Percentiles rank a stretch among this genome's conserved stretches.
phyloP scores from a whole-genome alignment of 2,797 vertebrate genomes.

The Peromyscus melanophrys region DNA sequence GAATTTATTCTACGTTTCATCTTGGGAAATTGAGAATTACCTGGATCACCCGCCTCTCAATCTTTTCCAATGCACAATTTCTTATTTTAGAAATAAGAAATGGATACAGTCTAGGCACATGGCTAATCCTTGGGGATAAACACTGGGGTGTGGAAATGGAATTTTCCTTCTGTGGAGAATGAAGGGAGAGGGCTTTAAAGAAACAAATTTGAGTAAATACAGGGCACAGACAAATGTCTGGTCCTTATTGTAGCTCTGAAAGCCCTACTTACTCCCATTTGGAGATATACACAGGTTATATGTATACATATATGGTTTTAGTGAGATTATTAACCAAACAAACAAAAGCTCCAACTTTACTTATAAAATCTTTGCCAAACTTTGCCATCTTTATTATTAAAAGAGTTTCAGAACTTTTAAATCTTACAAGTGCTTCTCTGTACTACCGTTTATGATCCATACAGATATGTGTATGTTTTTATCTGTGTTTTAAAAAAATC shows the following conservation, averaged over 20 bases:
- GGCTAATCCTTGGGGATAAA: slow-evolving; percentile 85
- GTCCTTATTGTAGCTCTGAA: slow-evolving; percentile 35
- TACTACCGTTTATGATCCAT: slow-evolving; percentile 1
- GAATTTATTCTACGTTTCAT: slow-evolving; percentile 76
- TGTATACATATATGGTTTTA: background rate
- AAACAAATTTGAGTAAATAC: slow-evolving; percentile 68
- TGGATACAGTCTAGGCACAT: slow-evolving; percentile 75
- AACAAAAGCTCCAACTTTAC: slow-evolving; percentile 24
- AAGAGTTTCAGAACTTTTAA: slow-evolving; percentile 52
- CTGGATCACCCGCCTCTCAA: slow-evolving; percentile 66
- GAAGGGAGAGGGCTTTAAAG: slow-evolving; percentile 70
- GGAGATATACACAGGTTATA: slow-evolving; percentile 15
- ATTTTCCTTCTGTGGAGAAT: slow-evolving; percentile 84
- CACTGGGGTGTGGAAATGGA: slow-evolving; percentile 85
- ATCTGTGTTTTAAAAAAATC: background rate
- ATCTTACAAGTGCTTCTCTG: slow-evolving; percentile 57
- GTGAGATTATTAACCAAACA: slow-evolving; percentile 38
- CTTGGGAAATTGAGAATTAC: slow-evolving; percentile 77
- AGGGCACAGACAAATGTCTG: slow-evolving; percentile 33
- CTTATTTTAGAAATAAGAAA: slow-evolving; percentile 86
- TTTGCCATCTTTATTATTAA: slow-evolving; percentile 13
- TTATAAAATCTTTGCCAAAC: slow-evolving; percentile 49
- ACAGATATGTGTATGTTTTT: slow-evolving; percentile 4
- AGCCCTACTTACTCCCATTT: background rate
- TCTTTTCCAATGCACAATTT: slow-evolving; percentile 76